Evolutionary conservation across 1,140 invertebrate genomes (phyloP).

Genomic region (Psix sp.): DNA sequence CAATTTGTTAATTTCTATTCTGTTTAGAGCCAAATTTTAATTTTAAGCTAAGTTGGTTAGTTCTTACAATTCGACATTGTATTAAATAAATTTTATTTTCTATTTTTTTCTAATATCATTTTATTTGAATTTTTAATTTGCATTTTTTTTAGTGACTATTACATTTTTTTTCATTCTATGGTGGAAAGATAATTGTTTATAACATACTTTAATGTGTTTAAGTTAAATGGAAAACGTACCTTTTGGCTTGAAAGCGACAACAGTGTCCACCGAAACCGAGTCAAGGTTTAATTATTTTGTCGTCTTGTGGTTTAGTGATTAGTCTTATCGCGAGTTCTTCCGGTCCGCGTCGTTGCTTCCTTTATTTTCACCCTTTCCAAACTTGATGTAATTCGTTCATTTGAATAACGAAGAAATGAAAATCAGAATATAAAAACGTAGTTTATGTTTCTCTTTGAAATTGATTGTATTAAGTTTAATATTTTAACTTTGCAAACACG

Average conservation of each 20-base stretch:
- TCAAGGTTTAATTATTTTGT: slow-evolving; percentile 41
- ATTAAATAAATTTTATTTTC: slow-evolving; percentile 13
- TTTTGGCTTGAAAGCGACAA: slow-evolving; percentile 15
- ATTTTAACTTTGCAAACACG: background rate
- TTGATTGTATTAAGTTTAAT: background rate
- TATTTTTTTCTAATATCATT: background rate
- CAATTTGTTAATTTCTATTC: slow-evolving; percentile 1
- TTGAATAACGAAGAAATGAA: too few relatives aligned
- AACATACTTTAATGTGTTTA: slow-evolving; percentile 37
- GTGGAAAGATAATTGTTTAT: slow-evolving; percentile 12
- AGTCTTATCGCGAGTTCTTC: slow-evolving; percentile 55
- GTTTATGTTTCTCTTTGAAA: background rate
- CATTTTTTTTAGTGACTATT: background rate
- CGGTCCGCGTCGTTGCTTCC: slow-evolving; percentile 26
- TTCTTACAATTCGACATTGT: slow-evolving; percentile 25
- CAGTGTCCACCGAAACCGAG: slow-evolving; percentile 45
- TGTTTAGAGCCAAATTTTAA: slow-evolving; percentile 14
- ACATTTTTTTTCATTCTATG: background rate
- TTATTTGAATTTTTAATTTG: background rate
- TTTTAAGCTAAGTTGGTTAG: slow-evolving; percentile 12
- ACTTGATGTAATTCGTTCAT: background rate
- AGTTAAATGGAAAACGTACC: slow-evolving; percentile 42
- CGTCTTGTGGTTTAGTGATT: slow-evolving; percentile 48
- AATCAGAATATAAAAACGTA: too few relatives aligned
- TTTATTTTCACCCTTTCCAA: background rate